Evolutionary conservation across 2,113 vertebrate genomes (phyloP), one percentile per base, ranked within the genome.

Genomic region (Irena cyanogastra): DNA sequence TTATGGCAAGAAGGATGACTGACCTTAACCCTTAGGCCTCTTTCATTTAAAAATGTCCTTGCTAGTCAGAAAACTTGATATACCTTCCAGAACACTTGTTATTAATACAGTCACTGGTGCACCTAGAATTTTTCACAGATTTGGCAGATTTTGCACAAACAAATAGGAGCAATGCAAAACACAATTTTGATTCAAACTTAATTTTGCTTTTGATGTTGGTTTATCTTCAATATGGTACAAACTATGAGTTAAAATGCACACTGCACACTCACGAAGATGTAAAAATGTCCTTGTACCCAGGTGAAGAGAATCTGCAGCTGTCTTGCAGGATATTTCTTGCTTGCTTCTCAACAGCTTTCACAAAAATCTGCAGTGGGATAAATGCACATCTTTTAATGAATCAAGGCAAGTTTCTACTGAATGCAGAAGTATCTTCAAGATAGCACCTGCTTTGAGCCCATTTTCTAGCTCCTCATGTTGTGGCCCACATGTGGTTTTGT

Each of bases 21-120:
- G 77, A 91, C 44, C 49, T 96, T 90, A 93, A 92, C 77, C 39
- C 27, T 93, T 94, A 82, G 24, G 63, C 85, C 64, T 77, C 45
- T 80, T 42, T 94, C 86, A 49, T 93, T 95, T 89, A 74, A 82
- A 87, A 88, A 70, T 83, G 41, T 78, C 74, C 71, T 86, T 13
- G 18, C 52, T 93, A 83, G 82, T 83, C 72, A 90, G 35, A 70
- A 94, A 93, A 95, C 23, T n/a, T 69, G 37, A 45, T 26, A 15
- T 42, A 66, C 17, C 90, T 95, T 66, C 84, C 87, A 68, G 42
- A 93, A 41, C 81, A 35, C 74, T 30, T 82, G 39, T 54, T 86
- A 54, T 49, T 65, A 74, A n/a, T 8, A 61, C 31, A 31, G 35
- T 47, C 47, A 56, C 7, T 45, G 59, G 4, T 59, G 59, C n/a